phyloP scores from a whole-genome alignment of 2,888 invertebrate genomes.

The Lepidochrysops patricia region DNA sequence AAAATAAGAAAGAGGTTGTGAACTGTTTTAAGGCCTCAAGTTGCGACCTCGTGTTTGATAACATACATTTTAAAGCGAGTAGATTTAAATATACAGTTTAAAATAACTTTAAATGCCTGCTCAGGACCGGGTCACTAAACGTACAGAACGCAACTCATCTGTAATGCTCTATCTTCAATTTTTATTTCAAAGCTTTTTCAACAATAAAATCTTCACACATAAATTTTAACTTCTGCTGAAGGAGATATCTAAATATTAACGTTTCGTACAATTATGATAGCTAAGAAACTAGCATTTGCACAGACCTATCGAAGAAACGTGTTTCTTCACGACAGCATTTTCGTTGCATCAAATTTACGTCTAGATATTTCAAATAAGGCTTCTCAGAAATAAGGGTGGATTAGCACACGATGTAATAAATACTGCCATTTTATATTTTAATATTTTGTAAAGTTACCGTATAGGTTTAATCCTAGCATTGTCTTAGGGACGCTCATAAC shows the following conservation, averaged over 20 bases:
- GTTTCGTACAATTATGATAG: not conserved
- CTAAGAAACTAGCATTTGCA: not conserved
- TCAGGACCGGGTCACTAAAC: constrained; percentile 56
- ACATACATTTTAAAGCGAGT: constrained; percentile 53
- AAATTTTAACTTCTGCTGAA: not conserved
- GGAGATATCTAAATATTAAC: not conserved
- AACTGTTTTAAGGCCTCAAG: constrained; percentile 50
- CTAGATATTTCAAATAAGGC: not conserved
- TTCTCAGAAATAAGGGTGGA: not conserved
- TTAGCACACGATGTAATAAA: not conserved
- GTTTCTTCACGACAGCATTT: not conserved
- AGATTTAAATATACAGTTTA: constrained; percentile 47
- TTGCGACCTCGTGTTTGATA: constrained; percentile 48
- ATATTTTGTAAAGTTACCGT: constrained; percentile 5
- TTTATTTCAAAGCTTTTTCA: constrained; percentile 11
- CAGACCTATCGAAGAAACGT: not conserved
- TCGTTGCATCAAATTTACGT: not conserved
- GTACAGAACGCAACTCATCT: constrained; percentile 43
- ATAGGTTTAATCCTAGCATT: constrained; percentile 1
- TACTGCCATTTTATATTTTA: constrained; percentile 9
- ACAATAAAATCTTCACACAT: not conserved
- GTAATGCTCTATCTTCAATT: constrained; percentile 28
- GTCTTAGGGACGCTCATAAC: not conserved
- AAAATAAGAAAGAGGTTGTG: constrained; percentile 64
- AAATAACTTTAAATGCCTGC: constrained; percentile 50